phyloP scores from a whole-genome alignment of 2,888 invertebrate genomes.

The Mesorhabditis belari region DNA sequence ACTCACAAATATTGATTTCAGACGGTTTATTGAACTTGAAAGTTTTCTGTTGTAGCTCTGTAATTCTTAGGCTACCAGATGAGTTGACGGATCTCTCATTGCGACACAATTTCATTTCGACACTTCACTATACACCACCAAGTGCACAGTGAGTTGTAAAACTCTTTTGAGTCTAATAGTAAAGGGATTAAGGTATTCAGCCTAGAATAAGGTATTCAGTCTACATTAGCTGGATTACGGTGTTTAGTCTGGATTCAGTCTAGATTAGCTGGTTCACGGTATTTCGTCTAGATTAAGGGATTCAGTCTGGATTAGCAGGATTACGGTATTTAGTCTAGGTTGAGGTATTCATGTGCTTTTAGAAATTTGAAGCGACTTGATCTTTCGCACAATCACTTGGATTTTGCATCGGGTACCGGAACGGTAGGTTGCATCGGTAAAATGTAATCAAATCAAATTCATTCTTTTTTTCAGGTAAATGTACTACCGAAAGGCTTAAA shows the following conservation, averaged over 20 bases:
- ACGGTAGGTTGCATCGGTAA: slow-evolving; percentile 7
- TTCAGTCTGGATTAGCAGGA: too few species aligned
- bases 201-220: neutral
- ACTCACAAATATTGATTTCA: slow-evolving; percentile 32
- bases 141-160: slow-evolving; percentile 16
- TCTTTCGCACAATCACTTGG: slow-evolving; percentile 28
- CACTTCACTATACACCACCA: slow-evolving; percentile 22
- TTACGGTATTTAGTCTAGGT: too few species aligned
- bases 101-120: slow-evolving; percentile 27
- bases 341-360: neutral
- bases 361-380: slow-evolving; percentile 28
- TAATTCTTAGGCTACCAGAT: slow-evolving; percentile 24
- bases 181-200: neutral
- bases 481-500: slow-evolving; percentile 18
- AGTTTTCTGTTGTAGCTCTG: neutral
- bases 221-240: too few species aligned
- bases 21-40: slow-evolving; percentile 22
- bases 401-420: slow-evolving; percentile 19
- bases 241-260: too few species aligned
- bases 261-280: too few species aligned
- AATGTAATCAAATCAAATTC: neutral
- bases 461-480: slow-evolving; percentile 19
- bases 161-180: neutral
- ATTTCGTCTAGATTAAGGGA: too few species aligned
- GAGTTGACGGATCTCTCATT: slow-evolving; percentile 33